Percentiles rank a stretch among this genome's conserved stretches.
Conservation (phyloP, 2,797 vertebrate genomes). For the Podargus strigoides region DNA sequence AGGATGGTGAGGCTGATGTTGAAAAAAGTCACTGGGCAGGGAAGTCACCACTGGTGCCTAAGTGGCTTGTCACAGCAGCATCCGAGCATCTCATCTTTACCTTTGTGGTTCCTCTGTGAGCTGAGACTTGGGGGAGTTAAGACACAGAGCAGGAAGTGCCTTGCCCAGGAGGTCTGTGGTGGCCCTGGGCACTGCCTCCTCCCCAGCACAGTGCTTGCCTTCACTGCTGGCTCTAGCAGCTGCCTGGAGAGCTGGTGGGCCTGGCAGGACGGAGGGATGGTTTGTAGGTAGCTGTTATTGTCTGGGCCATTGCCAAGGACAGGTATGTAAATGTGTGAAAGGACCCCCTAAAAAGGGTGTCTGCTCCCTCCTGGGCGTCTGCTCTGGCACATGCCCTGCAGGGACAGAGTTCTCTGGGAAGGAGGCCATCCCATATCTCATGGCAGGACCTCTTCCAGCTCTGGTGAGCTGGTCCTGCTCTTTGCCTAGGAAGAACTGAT, state of each 20-base stretch:
- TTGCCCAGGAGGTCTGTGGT: neutral
- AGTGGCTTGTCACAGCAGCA: neutral
- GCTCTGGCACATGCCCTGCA: neutral
- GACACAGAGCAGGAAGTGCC: neutral
- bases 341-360: neutral
- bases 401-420: neutral
- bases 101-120: neutral
- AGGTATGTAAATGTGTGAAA: neutral
- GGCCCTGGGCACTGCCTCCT: neutral
- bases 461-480: neutral
- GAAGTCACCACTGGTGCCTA: neutral
- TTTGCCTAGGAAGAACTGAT: neutral
- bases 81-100: fast-evolving
- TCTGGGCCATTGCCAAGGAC: neutral
- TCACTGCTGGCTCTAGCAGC: neutral
- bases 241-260: neutral
- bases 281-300: neutral
- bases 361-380: neutral
- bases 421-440: neutral
- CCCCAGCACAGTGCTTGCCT: neutral
- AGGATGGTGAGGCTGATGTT: neutral
- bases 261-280: neutral
- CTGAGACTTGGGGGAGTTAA: neutral
- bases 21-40: neutral
- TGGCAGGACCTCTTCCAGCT: neutral